Base-by-base conservation (phyloP, 2,797 vertebrate genomes). In the Alectoris magna region DNA sequence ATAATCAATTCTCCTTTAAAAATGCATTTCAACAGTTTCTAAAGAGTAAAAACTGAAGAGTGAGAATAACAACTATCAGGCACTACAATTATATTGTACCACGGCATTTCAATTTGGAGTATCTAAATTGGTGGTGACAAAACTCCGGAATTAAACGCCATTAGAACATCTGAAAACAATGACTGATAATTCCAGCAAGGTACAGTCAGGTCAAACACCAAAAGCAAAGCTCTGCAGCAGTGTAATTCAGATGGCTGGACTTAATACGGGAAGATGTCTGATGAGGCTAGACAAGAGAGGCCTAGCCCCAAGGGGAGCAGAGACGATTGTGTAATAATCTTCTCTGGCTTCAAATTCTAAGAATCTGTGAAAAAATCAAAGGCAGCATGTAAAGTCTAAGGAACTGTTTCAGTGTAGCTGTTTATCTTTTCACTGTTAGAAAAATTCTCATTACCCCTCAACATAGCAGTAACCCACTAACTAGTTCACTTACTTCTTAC, bases 1-100 rank as follows among this genome's bases (percentile, higher is more conserved):
- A 94, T 81, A 93, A 93, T 73, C 93, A 62, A 89, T 87, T 93
- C 73, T 74, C 88, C 70, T 86, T 95, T 53, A 73, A 91, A 95
- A 90, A 91, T 34, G 31, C 55, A 87, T 87, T 94, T 87, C 83
- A 80, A 73, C 10, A 38, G 41, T 68, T 87, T 85, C 73, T 49
- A 84, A 94, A 90, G 91, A 36, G 36, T 80, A 91, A 85, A 67
- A 72, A 29, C 72, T 88, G 43, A 89, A 84, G 76, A 84, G 39
- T 56, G 22, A 85, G 73, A 88, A 43, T 71, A 95, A 38, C 74
- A 93, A 82, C 58, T 58, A 72, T 5, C 12, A 94, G 63, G n/a
- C 8, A 66, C 46, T 41, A 90, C 87, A 83, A 94, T 72, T 74
- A 85, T 70, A 66, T 53, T 69, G 55, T 38, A 80, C 46, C 5